A percentile compares a stretch with the other conserved stretches of the same genome.
Conservation (phyloP, 2,797 vertebrate genomes). For the Acanthurus tractus region DNA sequence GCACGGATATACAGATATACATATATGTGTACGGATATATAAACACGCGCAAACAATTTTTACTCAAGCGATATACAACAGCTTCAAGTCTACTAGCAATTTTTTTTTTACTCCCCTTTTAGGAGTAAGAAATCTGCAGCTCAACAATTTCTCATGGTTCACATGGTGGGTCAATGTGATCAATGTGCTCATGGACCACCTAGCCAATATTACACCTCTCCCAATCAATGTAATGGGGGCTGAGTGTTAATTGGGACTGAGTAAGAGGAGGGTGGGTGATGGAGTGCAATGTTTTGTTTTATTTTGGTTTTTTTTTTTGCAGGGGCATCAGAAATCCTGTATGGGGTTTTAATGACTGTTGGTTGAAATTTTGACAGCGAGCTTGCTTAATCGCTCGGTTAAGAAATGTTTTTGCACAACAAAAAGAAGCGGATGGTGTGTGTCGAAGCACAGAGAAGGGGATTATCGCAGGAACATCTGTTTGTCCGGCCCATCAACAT, state of each 20-base stretch:
- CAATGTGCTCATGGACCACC: conserved; percentile 80
- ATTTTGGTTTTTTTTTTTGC: conserved; percentile 58
- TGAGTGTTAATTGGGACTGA: conserved; percentile 83
- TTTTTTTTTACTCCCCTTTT: conserved; percentile 44
- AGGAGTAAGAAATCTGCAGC: conserved; percentile 69
- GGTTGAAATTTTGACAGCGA: conserved; percentile 46
- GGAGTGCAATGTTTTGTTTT: conserved; percentile 31
- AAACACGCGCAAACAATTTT: conserved; percentile 25
- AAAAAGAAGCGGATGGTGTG: conserved; percentile 12
- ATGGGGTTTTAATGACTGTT: conserved; percentile 54
- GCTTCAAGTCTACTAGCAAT: conserved; percentile 41
- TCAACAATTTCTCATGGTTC: conserved; percentile 83
- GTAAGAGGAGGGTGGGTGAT: conserved; percentile 58
- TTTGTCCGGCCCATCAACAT: conserved; percentile 76
- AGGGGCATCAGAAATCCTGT: conserved; percentile 72
- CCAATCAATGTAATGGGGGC: conserved; percentile 83
- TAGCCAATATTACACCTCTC: conserved; percentile 77
- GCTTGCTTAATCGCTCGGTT: conserved; percentile 55
- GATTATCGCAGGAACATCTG: conserved; percentile 79
- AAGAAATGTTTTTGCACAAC: conserved; percentile 48
- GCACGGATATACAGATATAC: conserved; percentile 21
- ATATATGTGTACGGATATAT: conserved; percentile 9
- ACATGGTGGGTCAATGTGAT: conserved; percentile 81
- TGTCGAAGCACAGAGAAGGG: conserved; percentile 5
- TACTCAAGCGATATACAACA: conserved; percentile 18